These are phyloP conservation scores for Diarsia rubi DNA, from an alignment of 2,888 invertebrate species.

Conservation along the genomic window DNA sequence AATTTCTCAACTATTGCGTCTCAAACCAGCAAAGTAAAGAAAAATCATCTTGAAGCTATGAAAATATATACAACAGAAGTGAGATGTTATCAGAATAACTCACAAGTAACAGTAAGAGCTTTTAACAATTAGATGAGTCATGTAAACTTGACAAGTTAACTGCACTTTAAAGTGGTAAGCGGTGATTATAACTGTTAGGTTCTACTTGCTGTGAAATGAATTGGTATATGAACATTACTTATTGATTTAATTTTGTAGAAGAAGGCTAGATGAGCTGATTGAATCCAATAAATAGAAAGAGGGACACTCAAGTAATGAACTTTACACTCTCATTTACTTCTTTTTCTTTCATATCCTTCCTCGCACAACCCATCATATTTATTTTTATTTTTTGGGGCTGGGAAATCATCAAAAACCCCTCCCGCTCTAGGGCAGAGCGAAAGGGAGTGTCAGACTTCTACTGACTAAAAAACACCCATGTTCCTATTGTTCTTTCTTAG, in stretches of 20 bases:
- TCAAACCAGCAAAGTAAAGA: background rate
- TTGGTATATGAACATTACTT: conserved; percentile 2
- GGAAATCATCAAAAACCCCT: too few relatives aligned
- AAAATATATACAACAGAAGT: background rate
- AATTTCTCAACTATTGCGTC: background rate
- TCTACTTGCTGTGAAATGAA: conserved; percentile 2
- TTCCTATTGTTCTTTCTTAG: too few relatives aligned
- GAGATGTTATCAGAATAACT: conserved; percentile 32
- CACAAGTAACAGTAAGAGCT: conserved; percentile 25
- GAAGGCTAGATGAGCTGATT: background rate
- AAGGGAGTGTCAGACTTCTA: too few relatives aligned
- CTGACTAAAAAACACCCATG: too few relatives aligned
- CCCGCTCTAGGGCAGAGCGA: too few relatives aligned
- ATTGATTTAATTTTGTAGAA: conserved; percentile 2
- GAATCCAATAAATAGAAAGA: too few relatives aligned
- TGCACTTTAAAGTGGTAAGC: conserved; percentile 39
- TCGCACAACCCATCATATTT: too few relatives aligned
- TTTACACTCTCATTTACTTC: too few relatives aligned
- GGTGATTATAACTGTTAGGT: conserved; percentile 49
- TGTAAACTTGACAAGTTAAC: conserved; percentile 51
- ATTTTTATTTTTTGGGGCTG: too few relatives aligned
- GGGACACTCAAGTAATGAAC: too few relatives aligned
- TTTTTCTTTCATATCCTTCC: too few relatives aligned
- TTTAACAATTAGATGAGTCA: conserved; percentile 62
- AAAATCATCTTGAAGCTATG: background rate